Percentiles rank a stretch among this genome's conserved stretches.
Conservation (phyloP, 64 coral and sea anemone species). For the Porites lutea region DNA sequence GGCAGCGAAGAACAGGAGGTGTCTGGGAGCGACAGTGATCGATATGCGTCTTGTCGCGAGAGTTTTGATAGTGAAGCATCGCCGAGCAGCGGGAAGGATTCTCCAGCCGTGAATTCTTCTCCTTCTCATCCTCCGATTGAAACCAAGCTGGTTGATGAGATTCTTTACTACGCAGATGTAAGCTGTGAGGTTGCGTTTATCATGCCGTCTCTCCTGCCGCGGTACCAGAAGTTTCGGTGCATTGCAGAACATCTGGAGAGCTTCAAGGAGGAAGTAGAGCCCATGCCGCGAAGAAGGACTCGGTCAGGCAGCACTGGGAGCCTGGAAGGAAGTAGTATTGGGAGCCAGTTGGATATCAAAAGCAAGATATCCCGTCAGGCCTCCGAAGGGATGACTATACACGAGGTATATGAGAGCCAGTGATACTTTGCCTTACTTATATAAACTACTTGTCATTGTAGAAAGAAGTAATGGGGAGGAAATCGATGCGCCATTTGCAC, state of each 20-base stretch:
- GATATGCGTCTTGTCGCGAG: background rate
- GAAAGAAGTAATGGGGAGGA: too few relatives aligned
- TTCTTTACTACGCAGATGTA: conserved; percentile 92
- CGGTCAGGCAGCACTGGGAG: conserved; percentile 84
- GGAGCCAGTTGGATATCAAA: conserved; percentile 61
- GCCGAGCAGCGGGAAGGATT: background rate
- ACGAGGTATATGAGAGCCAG: conserved; percentile 5
- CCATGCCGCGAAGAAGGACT: conserved; percentile 38
- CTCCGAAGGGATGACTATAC: conserved; percentile 27
- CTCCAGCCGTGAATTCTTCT: background rate
- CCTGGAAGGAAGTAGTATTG: conserved; percentile 58
- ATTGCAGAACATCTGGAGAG: conserved; percentile 54
- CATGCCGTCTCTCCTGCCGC: conserved; percentile 80
- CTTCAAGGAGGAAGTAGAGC: conserved; percentile 9
- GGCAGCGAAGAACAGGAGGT: conserved; percentile 60
- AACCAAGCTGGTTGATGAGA: conserved; percentile 74
- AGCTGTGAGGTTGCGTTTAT: conserved; percentile 94
- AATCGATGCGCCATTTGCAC: too few relatives aligned
- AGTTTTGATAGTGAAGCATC: conserved; percentile 34
- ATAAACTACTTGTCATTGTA: too few relatives aligned
- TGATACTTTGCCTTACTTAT: too few relatives aligned
- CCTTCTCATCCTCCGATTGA: background rate
- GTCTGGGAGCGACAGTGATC: conserved; percentile 45
- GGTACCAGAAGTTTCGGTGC: conserved; percentile 69
- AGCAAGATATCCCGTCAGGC: conserved; percentile 26